Evolutionary conservation across 2,113 vertebrate species (phyloP).

Genomic region (Anguilla japonica): DNA sequence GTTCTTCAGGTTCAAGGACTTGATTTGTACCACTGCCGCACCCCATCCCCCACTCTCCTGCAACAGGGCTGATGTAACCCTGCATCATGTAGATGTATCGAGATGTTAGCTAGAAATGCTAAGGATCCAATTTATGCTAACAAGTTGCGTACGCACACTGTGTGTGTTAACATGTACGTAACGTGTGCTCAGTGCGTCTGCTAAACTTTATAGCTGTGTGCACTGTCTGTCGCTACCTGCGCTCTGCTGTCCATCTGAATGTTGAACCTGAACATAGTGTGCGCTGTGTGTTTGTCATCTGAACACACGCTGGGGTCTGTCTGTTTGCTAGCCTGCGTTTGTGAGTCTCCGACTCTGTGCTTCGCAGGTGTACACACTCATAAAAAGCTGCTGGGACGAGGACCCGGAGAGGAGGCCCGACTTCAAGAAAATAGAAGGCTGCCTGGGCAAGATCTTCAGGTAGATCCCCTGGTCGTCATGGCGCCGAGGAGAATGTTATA

Average conservation of each 20-base stretch:
- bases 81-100: no score
- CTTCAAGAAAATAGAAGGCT: constrained; percentile 90
- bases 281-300: no score
- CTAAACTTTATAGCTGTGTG: no score
- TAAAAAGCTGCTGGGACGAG: constrained; percentile 96
- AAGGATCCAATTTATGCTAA: no score
- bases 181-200: no score
- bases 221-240: no score
- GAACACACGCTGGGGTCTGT: constrained; percentile 14
- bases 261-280: no score
- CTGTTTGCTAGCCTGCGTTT: background rate
- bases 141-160: background rate
- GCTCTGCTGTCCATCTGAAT: no score
- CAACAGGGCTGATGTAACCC: no score
- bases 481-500: background rate
- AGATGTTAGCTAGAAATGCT: no score
- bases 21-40: no score
- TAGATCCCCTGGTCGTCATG: constrained; percentile 48
- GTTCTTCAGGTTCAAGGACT: background rate
- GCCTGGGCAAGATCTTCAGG: constrained; percentile 92
- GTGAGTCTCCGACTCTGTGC: background rate
- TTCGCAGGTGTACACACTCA: constrained; percentile 77
- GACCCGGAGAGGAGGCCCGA: constrained; percentile 94
- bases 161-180: background rate
- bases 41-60: no score